Conservation (phyloP, 53 echinoderm and acorn worm species). For the Paracentrotus lividus region DNA sequence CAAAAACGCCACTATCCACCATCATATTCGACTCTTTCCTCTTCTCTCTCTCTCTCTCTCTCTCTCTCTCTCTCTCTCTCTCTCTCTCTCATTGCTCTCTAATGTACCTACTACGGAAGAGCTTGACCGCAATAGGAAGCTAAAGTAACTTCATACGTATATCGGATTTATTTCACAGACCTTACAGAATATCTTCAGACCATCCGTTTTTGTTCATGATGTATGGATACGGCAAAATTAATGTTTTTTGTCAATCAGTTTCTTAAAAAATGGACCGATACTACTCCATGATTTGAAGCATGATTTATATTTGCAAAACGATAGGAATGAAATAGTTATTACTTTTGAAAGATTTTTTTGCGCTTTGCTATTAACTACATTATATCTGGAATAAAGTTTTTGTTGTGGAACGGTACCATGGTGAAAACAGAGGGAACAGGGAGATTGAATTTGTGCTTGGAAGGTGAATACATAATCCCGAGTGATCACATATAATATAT, state of each 20-base stretch:
- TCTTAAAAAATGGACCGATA: not conserved
- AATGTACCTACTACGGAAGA: not conserved
- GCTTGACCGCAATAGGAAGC: slow-evolving; percentile 1
- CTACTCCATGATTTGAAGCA: no score
- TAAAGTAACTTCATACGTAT: not conserved
- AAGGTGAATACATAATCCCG: no score
- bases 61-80: not conserved
- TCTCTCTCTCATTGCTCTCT: not conserved
- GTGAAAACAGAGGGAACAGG: no score
- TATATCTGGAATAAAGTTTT: no score
- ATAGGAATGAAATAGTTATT: no score
- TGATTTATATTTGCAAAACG: not conserved
- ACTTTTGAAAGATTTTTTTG: no score
- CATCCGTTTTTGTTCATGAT: not conserved
- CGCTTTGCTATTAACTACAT: no score
- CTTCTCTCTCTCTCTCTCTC: not conserved
- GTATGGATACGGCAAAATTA: not conserved
- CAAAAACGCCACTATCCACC: not conserved
- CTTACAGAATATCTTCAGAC: not conserved
- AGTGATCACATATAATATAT: no score
- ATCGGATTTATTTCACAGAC: not conserved
- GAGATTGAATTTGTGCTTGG: no score
- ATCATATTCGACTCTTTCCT: not conserved
- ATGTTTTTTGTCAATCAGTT: not conserved
- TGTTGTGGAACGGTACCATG: no score